phyloP scores from a whole-genome alignment of 2,797 vertebrate species.

The Esox masquinongy region DNA sequence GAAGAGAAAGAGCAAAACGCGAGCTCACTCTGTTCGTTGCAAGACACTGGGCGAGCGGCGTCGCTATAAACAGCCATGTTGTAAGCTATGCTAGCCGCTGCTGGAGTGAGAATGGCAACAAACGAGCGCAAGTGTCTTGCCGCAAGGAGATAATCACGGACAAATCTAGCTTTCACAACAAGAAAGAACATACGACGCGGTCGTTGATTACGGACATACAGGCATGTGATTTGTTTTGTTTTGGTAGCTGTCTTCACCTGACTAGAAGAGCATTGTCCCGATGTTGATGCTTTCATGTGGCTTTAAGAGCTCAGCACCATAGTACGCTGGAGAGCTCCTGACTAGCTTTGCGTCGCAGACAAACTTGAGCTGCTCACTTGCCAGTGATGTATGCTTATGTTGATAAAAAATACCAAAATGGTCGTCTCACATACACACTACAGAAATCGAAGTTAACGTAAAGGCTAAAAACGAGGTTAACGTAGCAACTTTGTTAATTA shows the following conservation, averaged over 20 bases:
- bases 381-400: constrained; percentile 1
- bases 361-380: constrained; percentile 5
- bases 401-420: not conserved
- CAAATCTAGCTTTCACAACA: not conserved
- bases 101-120: constrained; percentile 3
- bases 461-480: not conserved
- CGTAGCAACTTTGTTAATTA: not conserved
- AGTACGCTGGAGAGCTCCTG: not conserved
- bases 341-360: not conserved
- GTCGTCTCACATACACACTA: not conserved
- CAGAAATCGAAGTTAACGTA: not conserved
- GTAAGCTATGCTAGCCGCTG: not conserved
- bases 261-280: not conserved
- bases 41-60: not conserved
- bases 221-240: not conserved
- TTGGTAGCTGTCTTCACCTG: not conserved
- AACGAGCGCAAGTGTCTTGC: not conserved
- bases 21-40: constrained; percentile 4
- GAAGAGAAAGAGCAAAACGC: too few species aligned
- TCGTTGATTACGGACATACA: not conserved
- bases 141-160: not conserved
- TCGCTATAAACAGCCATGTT: constrained; percentile 6
- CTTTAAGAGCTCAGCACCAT: not conserved
- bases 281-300: not conserved
- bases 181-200: not conserved